A percentile compares a stretch with the other conserved stretches of the same genome.
Conservation (phyloP, 2,113 vertebrate species). For the Eonycteris spelaea region DNA sequence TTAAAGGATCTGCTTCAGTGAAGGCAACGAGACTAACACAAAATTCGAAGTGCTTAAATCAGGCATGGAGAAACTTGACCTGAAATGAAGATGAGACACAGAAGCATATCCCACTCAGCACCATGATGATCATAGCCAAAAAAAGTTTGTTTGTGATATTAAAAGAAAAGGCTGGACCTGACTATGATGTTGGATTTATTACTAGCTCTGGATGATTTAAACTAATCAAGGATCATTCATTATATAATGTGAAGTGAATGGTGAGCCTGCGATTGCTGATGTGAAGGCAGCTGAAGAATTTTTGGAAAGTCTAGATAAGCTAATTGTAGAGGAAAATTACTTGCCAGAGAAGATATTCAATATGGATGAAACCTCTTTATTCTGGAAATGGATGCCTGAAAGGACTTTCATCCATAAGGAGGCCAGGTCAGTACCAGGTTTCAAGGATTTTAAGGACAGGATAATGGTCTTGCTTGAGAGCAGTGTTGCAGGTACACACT, state of each 20-base stretch:
- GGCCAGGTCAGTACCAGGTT: neutral
- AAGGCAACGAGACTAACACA: neutral
- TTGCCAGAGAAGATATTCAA: neutral
- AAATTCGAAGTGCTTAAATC: neutral
- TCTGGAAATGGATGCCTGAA: neutral
- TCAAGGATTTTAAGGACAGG: neutral
- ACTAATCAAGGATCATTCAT: neutral
- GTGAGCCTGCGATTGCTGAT: neutral
- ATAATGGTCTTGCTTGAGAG: neutral
- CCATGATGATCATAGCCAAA: neutral
- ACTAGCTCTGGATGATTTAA: neutral
- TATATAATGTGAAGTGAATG: neutral
- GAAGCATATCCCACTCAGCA: neutral
- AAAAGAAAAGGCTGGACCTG: neutral
- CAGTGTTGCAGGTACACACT: neutral
- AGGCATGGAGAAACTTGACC: neutral
- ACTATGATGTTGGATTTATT: neutral
- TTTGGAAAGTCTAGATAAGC: neutral
- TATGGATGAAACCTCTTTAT: neutral
- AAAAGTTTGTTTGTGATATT: neutral
- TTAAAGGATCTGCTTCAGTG: neutral
- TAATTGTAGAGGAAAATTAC: neutral
- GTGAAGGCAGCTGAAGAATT: neutral
- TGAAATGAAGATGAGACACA: neutral
- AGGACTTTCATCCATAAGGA: neutral